A percentile compares a stretch with the other conserved stretches of the same genome.
These are phyloP conservation scores for Dolichopus griseipennis DNA, from an alignment of 2,888 invertebrate genomes.

Conservation along the genomic window DNA sequence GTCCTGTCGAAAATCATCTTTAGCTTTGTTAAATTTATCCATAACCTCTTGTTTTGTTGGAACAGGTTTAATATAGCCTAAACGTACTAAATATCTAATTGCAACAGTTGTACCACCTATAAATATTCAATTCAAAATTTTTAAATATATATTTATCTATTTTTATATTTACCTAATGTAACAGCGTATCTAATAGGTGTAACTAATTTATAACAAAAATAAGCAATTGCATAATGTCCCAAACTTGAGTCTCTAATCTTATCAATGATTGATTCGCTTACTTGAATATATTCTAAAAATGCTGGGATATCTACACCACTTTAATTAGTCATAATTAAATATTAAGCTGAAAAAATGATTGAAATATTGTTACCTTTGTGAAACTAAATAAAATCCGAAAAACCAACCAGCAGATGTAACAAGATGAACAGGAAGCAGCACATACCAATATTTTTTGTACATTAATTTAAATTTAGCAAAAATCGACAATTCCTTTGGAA, in stretches of 20 bases:
- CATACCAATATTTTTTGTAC: conserved; percentile 95
- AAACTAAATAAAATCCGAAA: conserved; percentile 75
- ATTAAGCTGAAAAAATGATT: neutral
- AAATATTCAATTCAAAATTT: conserved; percentile 18
- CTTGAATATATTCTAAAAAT: conserved; percentile 63
- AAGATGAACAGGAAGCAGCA: conserved; percentile 85
- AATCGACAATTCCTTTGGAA: conserved; percentile 33
- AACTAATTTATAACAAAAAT: conserved; percentile 86
- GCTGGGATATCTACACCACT: conserved; percentile 88
- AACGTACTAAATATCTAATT: conserved; percentile 68
- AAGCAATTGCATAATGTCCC: conserved; percentile 82
- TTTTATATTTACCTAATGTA: conserved; percentile 73
- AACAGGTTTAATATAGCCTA: conserved; percentile 78
- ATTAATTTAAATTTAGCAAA: conserved; percentile 80
- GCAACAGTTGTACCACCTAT: conserved; percentile 77
- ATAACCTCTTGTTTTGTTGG: conserved; percentile 58
- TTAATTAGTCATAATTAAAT: conserved; percentile 23
- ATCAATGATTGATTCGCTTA: conserved; percentile 69
- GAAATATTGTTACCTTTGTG: conserved; percentile 57
- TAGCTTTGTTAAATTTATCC: conserved; percentile 50
- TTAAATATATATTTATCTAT: conserved; percentile 70
- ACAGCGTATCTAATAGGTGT: conserved; percentile 89
- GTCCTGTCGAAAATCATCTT: conserved; percentile 26
- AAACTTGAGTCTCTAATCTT: conserved; percentile 70
- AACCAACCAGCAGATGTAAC: conserved; percentile 84